A percentile compares a stretch with the other conserved stretches of the same genome.
phyloP scores from a whole-genome alignment of 2,113 vertebrate genomes.

The Lamprotornis superbus region DNA sequence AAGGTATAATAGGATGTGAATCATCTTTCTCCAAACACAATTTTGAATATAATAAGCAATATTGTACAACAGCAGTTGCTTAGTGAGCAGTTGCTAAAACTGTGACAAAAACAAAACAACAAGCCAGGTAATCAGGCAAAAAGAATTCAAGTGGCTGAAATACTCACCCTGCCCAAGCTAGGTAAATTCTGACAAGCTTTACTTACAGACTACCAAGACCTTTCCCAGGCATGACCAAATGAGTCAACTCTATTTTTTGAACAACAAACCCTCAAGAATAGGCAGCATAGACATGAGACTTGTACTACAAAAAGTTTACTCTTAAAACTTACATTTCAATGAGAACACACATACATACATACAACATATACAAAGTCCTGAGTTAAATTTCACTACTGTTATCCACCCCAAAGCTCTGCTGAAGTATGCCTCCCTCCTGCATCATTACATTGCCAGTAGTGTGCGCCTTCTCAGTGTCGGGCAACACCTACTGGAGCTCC shows the following conservation, averaged over 20 bases:
- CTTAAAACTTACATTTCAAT: background rate
- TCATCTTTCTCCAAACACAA: background rate
- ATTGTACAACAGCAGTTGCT: background rate
- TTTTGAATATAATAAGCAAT: background rate
- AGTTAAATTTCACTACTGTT: background rate
- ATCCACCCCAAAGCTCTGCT: background rate
- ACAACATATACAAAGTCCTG: background rate
- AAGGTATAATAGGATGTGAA: background rate
- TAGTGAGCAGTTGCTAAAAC: background rate
- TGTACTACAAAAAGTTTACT: background rate
- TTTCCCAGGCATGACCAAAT: background rate
- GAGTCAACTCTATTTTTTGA: background rate
- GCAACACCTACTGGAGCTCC: background rate
- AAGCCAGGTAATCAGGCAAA: background rate
- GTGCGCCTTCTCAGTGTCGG: background rate
- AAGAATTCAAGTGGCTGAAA: background rate
- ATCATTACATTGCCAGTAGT: rapidly evolving
- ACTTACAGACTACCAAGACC: background rate
- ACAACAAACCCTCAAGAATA: background rate
- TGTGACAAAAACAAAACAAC: background rate
- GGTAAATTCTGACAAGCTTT: background rate
- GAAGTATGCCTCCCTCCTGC: background rate
- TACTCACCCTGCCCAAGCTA: background rate
- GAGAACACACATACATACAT: background rate
- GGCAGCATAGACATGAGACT: background rate